Conservation (phyloP, 1,140 invertebrate genomes). For the Leucophenga varia region DNA sequence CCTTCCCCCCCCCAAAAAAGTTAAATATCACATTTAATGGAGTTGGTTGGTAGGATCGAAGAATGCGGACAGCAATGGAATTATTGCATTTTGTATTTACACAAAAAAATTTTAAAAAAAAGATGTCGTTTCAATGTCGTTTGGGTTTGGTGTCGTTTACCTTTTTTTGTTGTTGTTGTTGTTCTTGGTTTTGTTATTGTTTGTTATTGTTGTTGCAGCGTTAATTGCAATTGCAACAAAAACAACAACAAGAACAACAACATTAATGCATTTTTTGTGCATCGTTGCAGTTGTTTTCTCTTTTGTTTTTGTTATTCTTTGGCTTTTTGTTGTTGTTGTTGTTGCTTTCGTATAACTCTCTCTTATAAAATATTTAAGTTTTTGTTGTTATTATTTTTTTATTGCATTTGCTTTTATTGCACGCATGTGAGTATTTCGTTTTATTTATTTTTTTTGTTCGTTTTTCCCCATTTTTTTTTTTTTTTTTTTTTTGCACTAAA, state of each 20-base stretch:
- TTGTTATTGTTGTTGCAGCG: not conserved
- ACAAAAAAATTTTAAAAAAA: constrained; percentile 28
- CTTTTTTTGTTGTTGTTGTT: constrained; percentile 40
- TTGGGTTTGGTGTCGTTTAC: constrained; percentile 45
- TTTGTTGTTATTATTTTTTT: constrained; percentile 3
- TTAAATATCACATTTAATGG: too few species aligned
- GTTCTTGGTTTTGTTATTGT: too few species aligned
- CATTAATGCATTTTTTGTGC: not conserved
- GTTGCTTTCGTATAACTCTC: constrained; percentile 20
- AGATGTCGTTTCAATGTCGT: constrained; percentile 54
- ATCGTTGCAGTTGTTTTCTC: constrained; percentile 22
- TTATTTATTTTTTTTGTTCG: constrained; percentile 2
- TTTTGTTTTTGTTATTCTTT: constrained; percentile 25
- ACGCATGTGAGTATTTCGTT: constrained; percentile 6
- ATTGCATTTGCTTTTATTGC: not conserved
- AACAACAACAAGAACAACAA: not conserved
- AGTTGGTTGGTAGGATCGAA: not conserved
- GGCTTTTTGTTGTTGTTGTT: constrained; percentile 23
- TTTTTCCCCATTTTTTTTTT: constrained; percentile 7
- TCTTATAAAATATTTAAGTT: too few species aligned
- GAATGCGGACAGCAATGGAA: too few species aligned
- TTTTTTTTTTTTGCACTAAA: constrained; percentile 24
- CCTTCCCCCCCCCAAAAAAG: too few species aligned
- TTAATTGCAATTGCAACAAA: not conserved
- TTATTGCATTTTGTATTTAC: too few species aligned